phyloP scores from a whole-genome alignment of 2,888 invertebrate species.

The Tipula confusa region DNA sequence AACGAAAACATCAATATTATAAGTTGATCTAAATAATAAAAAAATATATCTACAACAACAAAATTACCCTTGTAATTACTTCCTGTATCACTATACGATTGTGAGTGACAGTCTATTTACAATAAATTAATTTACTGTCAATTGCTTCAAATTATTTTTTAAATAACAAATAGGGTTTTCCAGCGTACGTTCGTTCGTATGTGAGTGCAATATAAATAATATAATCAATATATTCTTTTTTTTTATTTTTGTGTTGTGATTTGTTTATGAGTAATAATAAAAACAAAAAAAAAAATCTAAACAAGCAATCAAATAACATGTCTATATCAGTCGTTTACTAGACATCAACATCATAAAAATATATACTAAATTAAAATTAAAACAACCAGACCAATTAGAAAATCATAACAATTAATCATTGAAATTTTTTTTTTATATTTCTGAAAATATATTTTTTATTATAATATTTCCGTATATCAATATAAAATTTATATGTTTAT shows the following conservation, averaged over 20 bases:
- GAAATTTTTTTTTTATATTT: not conserved
- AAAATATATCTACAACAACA: slow-evolving; percentile 8
- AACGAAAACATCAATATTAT: not conserved
- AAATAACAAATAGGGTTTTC: not conserved
- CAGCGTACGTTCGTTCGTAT: not conserved
- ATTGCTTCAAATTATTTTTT: not conserved
- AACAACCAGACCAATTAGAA: not conserved
- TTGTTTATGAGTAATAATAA: too few relatives aligned
- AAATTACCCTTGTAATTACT: slow-evolving; percentile 12
- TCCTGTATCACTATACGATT: not conserved
- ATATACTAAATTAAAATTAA: not conserved
- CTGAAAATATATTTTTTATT: not conserved
- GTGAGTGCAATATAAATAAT: not conserved
- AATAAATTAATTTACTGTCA: not conserved
- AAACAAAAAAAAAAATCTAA: not conserved
- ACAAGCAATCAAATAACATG: not conserved
- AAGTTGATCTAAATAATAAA: not conserved
- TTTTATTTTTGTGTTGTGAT: too few relatives aligned
- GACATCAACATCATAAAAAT: not conserved
- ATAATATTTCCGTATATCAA: too few relatives aligned
- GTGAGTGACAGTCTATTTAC: slow-evolving; percentile 12
- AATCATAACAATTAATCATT: slow-evolving; percentile 3
- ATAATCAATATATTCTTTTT: not conserved
- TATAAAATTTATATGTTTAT: too few relatives aligned
- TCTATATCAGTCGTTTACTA: too few relatives aligned